Base-by-base conservation (phyloP, 2,888 invertebrate species). In the Stenichneumon culpator region DNA sequence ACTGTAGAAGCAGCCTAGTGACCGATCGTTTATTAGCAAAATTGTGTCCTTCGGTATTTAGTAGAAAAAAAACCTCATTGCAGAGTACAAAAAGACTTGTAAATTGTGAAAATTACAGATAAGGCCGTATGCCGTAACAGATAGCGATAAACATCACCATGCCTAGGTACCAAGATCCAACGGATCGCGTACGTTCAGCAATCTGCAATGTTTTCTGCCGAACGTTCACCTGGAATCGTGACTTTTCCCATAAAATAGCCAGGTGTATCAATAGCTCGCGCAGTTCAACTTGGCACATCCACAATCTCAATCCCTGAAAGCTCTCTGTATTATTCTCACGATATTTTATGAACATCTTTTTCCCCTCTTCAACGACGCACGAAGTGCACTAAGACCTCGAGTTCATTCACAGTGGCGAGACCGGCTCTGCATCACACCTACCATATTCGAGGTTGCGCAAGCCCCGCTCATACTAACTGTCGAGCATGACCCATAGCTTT, bases 181-280 rank as follows among this genome's bases (percentile, higher is more conserved):
- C 11, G 28, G 19, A 19, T 9, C 19, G 47, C 5, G 63, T 65
- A 3, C 6, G 9, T 19, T 19, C 11, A 4, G 74, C 74, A 9
- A 25, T 50, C n/a, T 36, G 65, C 50, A 60, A n/a, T n/a, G 16
- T 50, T 28, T 50, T 63, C 14, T 28, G 4, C n/a, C 47, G 39
- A 16, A 75, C 63, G 32, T 28, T 50, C 3, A 4, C 19, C n/a
- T 44, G 63, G 7, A 14, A n/a, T n/a, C 44, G 7, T 16, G 65
- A 47, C n/a, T 75, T 63, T 7, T 47, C 22, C 74, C 74, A 74
- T 44, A 47, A 44, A 14, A 74, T 16, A n/a, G 39, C 60, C 60
- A 74, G 16, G 9, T 19, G 25, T 16, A 44, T 28, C 63, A 74
- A 47, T 5, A 75, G 19, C n/a, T 65, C 28, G 28, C 47, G 28